phyloP scores from a whole-genome alignment of 2,113 vertebrate species.

The Oenanthe melanoleuca region DNA sequence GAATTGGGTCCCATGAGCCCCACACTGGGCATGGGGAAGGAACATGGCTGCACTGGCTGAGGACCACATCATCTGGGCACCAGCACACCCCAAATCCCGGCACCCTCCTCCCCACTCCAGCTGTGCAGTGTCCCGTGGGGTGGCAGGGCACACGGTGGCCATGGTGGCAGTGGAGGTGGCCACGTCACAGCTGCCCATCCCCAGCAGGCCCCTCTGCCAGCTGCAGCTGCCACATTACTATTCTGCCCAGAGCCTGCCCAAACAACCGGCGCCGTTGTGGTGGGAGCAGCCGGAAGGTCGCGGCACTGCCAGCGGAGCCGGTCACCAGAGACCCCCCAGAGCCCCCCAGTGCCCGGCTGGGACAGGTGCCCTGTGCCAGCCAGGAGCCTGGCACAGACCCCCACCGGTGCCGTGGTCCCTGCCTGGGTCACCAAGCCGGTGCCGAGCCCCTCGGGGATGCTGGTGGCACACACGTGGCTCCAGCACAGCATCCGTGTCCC shows the following conservation, averaged over 20 bases:
- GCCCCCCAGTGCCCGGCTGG: not conserved
- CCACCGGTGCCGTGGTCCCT: rapidly evolving
- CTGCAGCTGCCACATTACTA: slow-evolving; percentile 67
- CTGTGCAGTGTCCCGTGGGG: rapidly evolving
- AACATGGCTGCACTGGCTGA: not conserved
- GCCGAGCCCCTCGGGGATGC: not conserved
- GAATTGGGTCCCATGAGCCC: not conserved
- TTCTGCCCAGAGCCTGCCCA: not conserved
- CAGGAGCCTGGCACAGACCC: rapidly evolving
- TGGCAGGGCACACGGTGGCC: not conserved
- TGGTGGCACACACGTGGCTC: rapidly evolving
- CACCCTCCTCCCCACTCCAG: rapidly evolving
- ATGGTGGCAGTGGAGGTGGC: rapidly evolving
- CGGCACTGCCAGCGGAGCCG: not conserved
- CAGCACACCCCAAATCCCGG: not conserved
- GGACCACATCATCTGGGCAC: not conserved
- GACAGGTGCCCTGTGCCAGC: not conserved
- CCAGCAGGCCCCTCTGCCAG: not conserved
- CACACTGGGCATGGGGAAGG: rapidly evolving
- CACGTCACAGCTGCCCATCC: rapidly evolving
- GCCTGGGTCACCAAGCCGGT: not conserved
- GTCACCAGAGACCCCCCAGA: not conserved
- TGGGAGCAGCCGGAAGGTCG: slow-evolving; percentile 9
- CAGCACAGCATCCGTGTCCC: not conserved
- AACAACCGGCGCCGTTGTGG: slow-evolving; percentile 50